Evolutionary conservation across 2,113 vertebrate genomes (phyloP), one percentile per base, ranked within the genome.

Genomic region (Chelonoidis abingdonii): DNA sequence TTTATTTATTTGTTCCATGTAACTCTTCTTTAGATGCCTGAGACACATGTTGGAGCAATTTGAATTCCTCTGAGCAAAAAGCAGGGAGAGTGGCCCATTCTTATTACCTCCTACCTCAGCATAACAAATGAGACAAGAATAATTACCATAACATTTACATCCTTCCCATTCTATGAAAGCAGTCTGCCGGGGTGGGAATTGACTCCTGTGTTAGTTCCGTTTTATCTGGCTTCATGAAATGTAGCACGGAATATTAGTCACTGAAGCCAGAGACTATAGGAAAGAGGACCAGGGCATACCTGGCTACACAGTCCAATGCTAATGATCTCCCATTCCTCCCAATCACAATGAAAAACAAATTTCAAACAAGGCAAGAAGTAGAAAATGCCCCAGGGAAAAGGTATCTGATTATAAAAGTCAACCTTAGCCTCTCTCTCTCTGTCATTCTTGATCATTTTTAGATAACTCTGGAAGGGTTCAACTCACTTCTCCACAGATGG

Each of bases 61-160:
- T 89, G 89, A 91, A 95, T 92, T 89, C 92, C 92, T 82, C 89
- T 89, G 59, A 81, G 88, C 44, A 93, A 92, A 97, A 31, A 0
- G 82, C 65, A 72, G 2, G 52, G 38, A 80, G 87, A 96, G 65
- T 49, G 88, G 76, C 56, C 65, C 14, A 86, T 91, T 85, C 59
- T 50, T 92, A 41, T 91, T 95, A 88, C 91, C 87, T 96, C 91
- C 76, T 44, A 91, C 50, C 62, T 87, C 94, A 86, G 85, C 57
- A 80, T 53, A 93, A 38, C 41, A 93, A 75, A 56, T 8, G 44
- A 38, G 87, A 89, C 9, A 85, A 83, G 16, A 41, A 86, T 94
- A 96, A 94, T 92, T 94, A 41, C 80, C 53, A n/a, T 79, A 57
- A 87, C 0, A 1, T 44, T 65, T 84, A 81, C 29, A 95, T 96